Base-by-base conservation (phyloP, 2,113 vertebrate genomes). In the Scomber japonicus region DNA sequence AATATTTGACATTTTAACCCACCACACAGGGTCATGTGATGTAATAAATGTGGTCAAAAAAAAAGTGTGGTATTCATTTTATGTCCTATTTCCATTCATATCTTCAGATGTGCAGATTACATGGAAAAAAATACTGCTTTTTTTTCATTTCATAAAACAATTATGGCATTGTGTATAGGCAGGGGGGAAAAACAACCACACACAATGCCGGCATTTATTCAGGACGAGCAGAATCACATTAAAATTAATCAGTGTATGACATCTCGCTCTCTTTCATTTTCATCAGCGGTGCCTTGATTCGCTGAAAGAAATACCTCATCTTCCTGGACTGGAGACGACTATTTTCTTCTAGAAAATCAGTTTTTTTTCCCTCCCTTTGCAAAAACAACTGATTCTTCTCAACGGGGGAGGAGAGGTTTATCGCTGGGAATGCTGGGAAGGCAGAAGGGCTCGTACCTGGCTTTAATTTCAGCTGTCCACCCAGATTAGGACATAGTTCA, bases 401-500 rank as follows among this genome's bases (percentile, higher is more conserved):
- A 78, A 87, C 81, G 45, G 88, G 89, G 84, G 84, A 57, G 83
- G 70, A 12, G 49, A 12, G 49, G 78, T 73, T 88, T 73, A 86
- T 91, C 82, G 73, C 61, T 70, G 81, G 73, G 91, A 84, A 91
- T 84, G 65, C 78, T 91, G 88, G 83, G 74, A 90, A 90, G 78
- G 71, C 81, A 65, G 75, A 75, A 40, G 35, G 76, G 82, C 75
- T 78, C 50, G 14, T 90, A 94, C 92, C 92, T 94, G 93, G 91
- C 82, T 93, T 94, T 92, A 86, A 94, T 93, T 93, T 89, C 69
- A 88, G 90, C 85, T 90, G 93, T 87, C 92, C 66, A 63, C 83
- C 79, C 66, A 64, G 81, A 93, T 94, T 93, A 93, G 90, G 82
- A 73, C 90, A 88, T 83, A 88, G 89, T 88, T 93, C 92, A 90